phyloP scores from a whole-genome alignment of 2,888 invertebrate species.

The Xestia xanthographa region DNA sequence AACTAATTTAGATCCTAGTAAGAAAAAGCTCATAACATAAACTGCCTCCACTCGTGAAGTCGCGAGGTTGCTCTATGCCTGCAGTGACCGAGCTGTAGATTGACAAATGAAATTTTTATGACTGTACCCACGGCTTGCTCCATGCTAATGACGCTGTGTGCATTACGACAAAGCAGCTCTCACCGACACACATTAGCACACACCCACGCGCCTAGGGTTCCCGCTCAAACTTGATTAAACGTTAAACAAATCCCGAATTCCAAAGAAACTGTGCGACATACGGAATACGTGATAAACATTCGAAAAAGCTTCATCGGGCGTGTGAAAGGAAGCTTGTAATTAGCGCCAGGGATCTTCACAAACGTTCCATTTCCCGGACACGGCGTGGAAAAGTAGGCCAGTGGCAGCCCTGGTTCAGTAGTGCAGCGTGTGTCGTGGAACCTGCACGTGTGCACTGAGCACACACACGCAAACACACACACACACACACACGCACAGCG shows the following conservation, averaged over 20 bases:
- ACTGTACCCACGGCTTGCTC: conserved; percentile 75
- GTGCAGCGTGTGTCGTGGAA: conserved; percentile 30
- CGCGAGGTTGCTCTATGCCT: conserved; percentile 55
- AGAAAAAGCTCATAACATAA: conserved; percentile 12
- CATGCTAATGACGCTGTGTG: conserved; percentile 79
- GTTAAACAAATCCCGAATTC: conserved; percentile 61
- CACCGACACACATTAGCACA: conserved; percentile 61
- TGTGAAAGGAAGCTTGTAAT: conserved; percentile 70
- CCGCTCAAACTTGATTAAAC: conserved; percentile 64
- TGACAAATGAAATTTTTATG: conserved; percentile 85
- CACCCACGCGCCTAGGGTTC: conserved; percentile 58
- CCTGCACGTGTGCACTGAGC: conserved; percentile 26
- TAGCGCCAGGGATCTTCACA: conserved; percentile 68
- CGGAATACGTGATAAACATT: conserved; percentile 68
- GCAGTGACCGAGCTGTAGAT: conserved; percentile 76
- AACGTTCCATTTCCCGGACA: conserved; percentile 64
- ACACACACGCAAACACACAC: conserved; percentile 27
- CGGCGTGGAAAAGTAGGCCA: conserved; percentile 67
- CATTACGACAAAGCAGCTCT: conserved; percentile 69
- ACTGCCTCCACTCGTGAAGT: conserved; percentile 4
- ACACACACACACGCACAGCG: conserved; percentile 50
- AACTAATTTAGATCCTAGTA: conserved; percentile 15
- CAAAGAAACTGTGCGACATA: conserved; percentile 62
- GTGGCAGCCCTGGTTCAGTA: conserved; percentile 70
- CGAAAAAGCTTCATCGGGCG: conserved; percentile 65